These are phyloP conservation scores for Argyrosomus regius DNA, from an alignment of 2,797 vertebrate genomes.

Conservation along the genomic window DNA sequence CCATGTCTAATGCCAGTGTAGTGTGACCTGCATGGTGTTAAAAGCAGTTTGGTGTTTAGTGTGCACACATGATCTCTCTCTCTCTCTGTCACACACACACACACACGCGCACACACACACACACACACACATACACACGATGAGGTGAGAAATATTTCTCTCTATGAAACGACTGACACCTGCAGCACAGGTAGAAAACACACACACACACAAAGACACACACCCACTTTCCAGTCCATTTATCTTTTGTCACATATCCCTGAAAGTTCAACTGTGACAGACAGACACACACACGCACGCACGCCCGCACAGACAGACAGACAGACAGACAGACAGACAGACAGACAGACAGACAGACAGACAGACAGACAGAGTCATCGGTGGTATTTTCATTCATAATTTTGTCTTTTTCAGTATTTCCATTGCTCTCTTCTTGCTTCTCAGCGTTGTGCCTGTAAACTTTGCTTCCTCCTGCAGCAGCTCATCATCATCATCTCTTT, in stretches of 20 bases:
- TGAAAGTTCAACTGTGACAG: conserved; percentile 29
- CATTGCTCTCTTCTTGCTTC: not conserved
- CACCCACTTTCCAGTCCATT: conserved; percentile 51
- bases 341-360: not conserved
- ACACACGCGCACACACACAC: conserved; percentile 1
- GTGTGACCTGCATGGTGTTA: conserved; percentile 60
- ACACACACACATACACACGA: conserved; percentile 7
- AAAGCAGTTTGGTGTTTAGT: conserved; percentile 63
- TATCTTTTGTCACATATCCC: conserved; percentile 50
- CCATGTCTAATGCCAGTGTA: conserved; percentile 14
- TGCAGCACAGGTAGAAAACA: conserved; percentile 46
- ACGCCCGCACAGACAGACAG: not conserved
- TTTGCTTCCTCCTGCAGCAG: not conserved
- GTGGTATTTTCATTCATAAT: not conserved
- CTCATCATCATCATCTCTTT: conserved; percentile 3
- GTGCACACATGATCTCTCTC: conserved; percentile 1
- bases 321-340: not conserved
- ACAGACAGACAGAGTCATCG: not conserved
- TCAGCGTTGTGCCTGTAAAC: no score
- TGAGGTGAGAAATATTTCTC: conserved; percentile 45
- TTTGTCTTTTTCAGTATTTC: not conserved
- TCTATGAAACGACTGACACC: conserved; percentile 36
- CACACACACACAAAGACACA: conserved; percentile 14
- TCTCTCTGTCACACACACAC: conserved; percentile 4
- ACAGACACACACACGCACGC: not conserved